Conservation (phyloP, 2,113 vertebrate genomes). For the Lanius collurio region DNA sequence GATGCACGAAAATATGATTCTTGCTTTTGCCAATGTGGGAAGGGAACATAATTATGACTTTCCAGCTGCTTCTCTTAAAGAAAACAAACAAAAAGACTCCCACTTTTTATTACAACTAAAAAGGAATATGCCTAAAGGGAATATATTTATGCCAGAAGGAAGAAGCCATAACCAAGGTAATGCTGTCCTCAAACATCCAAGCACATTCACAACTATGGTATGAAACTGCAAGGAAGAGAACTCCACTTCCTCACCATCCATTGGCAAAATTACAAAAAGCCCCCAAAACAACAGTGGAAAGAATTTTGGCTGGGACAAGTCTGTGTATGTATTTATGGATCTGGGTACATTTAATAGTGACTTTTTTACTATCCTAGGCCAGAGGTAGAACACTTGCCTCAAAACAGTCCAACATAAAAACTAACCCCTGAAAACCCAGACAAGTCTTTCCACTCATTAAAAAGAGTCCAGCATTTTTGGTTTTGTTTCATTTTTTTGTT, state of each 20-base stretch:
- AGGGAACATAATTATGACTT: constrained; percentile 61
- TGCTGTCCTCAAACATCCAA: constrained; percentile 30
- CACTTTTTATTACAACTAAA: constrained; percentile 34
- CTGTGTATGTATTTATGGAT: not conserved
- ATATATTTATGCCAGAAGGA: constrained; percentile 42
- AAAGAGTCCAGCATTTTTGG: not conserved
- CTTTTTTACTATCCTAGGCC: not conserved
- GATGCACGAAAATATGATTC: constrained; percentile 40
- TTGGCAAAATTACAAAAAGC: not conserved
- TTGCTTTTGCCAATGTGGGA: constrained; percentile 45
- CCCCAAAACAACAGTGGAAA: not conserved
- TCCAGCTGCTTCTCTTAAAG: constrained; percentile 66
- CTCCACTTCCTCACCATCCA: not conserved
- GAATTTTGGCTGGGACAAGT: not conserved
- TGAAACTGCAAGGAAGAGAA: not conserved
- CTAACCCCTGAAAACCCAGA: not conserved
- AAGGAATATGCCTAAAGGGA: constrained; percentile 53
- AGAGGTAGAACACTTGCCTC: not conserved
- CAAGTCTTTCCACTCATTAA: not conserved
- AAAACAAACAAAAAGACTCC: constrained; percentile 35
- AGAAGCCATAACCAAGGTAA: constrained; percentile 24
- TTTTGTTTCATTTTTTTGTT: not conserved
- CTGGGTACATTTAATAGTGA: not conserved
- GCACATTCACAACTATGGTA: not conserved
- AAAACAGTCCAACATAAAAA: not conserved